Base-by-base conservation (phyloP, 2,888 invertebrate genomes). In the Physocephala rufipes region DNA sequence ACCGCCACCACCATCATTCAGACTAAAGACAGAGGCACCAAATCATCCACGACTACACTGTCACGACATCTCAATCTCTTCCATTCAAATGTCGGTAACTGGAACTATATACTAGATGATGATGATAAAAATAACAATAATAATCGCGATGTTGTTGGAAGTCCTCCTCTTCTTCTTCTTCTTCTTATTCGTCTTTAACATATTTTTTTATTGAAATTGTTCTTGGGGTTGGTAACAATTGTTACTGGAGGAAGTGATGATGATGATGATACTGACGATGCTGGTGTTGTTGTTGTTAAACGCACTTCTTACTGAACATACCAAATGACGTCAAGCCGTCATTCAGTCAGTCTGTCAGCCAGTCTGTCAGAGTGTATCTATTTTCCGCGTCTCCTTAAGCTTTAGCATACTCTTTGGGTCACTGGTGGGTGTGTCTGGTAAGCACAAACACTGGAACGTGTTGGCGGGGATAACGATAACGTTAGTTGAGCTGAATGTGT, bases 351-450 rank as follows among this genome's bases (percentile, higher is more conserved):
- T n/a, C n/a, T n/a, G n/a, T n/a, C n/a, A n/a, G n/a, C n/a, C n/a
- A n/a, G n/a, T n/a, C n/a, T n/a, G n/a, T n/a, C n/a, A n/a, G n/a
- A 53, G 26, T 47, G 28, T 63, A 4, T 45, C n/a, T 45, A 9
- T 24, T 45, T 26, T 63, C 24, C 24, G 26, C 45, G 47, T 47
- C 63, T 63, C 63, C 24, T 45, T 26, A 26, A 63, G 45, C 47
- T 47, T 26, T 47, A 1, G 47, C 24, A 26, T 26, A 36, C 36
- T 36, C 36, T 36, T 7, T 9, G 9, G 36, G 36, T 36, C 36
- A 36, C 53, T 55, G 55, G 19, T 55, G 24, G 36, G 36, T 7
- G 9, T 4, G 36, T 36, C 5, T 4, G 9, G 36, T 4, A 36
- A 36, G 36, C 5, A 36, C 5, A 9, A 36, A 9, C 5, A 36